Evolutionary conservation across 2,797 vertebrate species (phyloP).

Genomic region (Halcyon badia): DNA sequence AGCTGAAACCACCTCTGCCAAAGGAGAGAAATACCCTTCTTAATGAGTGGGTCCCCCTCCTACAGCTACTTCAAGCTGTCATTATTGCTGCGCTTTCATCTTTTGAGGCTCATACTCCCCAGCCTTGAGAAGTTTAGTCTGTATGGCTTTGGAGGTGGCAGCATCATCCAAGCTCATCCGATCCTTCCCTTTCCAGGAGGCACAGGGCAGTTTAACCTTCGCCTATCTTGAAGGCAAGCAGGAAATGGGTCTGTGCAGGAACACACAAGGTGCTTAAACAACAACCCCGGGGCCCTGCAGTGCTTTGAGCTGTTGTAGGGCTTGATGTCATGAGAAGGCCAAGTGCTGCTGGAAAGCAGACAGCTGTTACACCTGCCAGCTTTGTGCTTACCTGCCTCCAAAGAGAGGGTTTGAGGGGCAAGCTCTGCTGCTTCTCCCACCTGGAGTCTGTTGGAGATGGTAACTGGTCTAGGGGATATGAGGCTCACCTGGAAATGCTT

Average conservation of each 20-base stretch:
- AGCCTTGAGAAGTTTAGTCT: background rate
- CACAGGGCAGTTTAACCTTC: background rate
- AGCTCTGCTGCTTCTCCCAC: background rate
- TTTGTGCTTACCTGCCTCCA: background rate
- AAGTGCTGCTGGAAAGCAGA: background rate
- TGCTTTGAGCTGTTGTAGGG: background rate
- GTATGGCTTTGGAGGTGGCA: background rate
- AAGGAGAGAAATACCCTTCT: background rate
- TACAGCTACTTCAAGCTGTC: rapidly evolving
- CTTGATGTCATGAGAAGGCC: background rate
- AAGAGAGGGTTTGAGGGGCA: background rate
- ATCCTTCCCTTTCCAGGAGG: background rate
- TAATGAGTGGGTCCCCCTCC: background rate
- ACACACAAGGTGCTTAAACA: background rate
- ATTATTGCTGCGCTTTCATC: background rate
- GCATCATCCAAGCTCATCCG: background rate
- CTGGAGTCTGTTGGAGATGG: background rate
- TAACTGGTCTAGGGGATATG: rapidly evolving
- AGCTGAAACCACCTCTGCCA: background rate
- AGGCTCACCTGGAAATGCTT: background rate
- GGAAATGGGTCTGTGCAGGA: background rate
- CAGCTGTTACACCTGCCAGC: rapidly evolving
- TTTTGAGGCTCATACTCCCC: background rate
- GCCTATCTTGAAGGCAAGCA: background rate
- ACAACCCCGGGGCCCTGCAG: background rate